Base-by-base conservation (phyloP, 2,888 invertebrate genomes). In the Parelbella ahira region DNA sequence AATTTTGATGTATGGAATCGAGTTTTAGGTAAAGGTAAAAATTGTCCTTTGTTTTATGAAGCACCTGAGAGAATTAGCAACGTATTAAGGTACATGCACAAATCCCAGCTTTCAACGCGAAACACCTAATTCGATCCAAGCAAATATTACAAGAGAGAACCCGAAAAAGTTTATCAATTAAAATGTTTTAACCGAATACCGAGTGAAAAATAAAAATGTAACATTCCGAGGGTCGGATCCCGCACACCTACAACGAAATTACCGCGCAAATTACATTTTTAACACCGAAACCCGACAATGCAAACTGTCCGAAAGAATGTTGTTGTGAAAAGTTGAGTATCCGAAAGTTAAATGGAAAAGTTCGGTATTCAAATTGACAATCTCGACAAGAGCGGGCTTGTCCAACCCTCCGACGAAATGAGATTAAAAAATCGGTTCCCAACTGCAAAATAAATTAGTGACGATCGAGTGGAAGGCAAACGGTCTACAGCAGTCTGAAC, bases 301-400 rank as follows among this genome's bases (percentile, higher is more conserved):
- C 60, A 70, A 75, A 74, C 68, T 68, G 56, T 36, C 34, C 18
- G 6, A 29, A 42, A 42, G 42, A 42, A 42, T 29, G 42, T 36
- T 41, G 56, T 56, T 41, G 55, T 56, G 63, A 71, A 73, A 75
- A 79, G 68, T 73, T 70, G 55, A 62, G 66, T 60, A 64, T 56
- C 55, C 61, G 47, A 69, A 82, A 84, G 80, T 82, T 84, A 82
- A 86, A 86, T 83, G 76, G 76, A 69, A 84, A 86, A 83, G 84
- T 86, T 86, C 65, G 53, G 54, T 58, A 60, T 68, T 65, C 68
- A 78, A 79, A 84, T 81, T 83, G 87, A 80, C 83, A 78, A 79
- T 67, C 63, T 58, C 60, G 64, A 66, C 68, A 66, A 69, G 67
- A 61, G 47, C 45, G 50, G 47, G 55, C 56, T 54, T 60, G 55